These are phyloP conservation scores for Gadopsis marmoratus DNA, from an alignment of 2,797 vertebrate genomes.

Conservation along the genomic window DNA sequence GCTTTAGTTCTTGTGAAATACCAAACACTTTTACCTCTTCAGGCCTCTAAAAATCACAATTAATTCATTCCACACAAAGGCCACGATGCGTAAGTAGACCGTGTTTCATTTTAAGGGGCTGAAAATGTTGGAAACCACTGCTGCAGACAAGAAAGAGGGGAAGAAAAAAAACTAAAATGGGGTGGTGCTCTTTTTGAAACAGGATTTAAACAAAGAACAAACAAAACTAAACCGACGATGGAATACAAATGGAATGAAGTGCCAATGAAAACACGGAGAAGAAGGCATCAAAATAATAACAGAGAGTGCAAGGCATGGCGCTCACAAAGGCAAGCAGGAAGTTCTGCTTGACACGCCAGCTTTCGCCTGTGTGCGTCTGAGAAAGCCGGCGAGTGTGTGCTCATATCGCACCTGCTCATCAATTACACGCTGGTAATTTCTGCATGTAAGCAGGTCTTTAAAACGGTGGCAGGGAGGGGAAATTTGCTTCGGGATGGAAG, in stretches of 20 bases:
- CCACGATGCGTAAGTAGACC: neutral
- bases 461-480: slow-evolving; percentile 49
- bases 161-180: neutral
- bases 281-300: slow-evolving; percentile 11
- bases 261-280: slow-evolving; percentile 1
- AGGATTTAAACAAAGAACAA: too few relatives aligned
- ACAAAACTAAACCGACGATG: neutral
- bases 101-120: neutral
- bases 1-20: too few relatives aligned
- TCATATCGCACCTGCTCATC: slow-evolving; percentile 70
- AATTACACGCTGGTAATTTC: slow-evolving; percentile 70
- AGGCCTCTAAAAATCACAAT: too few relatives aligned
- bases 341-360: slow-evolving; percentile 65
- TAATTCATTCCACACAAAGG: neutral
- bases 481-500: slow-evolving; percentile 52
- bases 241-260: slow-evolving; percentile 3
- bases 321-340: slow-evolving; percentile 58
- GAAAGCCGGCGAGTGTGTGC: slow-evolving; percentile 6
- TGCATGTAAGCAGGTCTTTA: slow-evolving; percentile 63
- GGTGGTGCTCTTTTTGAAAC: neutral
- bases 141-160: too few relatives aligned
- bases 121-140: neutral
- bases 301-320: neutral
- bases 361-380: slow-evolving; percentile 28
- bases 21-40: too few relatives aligned